These are phyloP conservation scores for Drosophila nigrodunni DNA, from an alignment of 1,140 invertebrate genomes.

Conservation along the genomic window DNA sequence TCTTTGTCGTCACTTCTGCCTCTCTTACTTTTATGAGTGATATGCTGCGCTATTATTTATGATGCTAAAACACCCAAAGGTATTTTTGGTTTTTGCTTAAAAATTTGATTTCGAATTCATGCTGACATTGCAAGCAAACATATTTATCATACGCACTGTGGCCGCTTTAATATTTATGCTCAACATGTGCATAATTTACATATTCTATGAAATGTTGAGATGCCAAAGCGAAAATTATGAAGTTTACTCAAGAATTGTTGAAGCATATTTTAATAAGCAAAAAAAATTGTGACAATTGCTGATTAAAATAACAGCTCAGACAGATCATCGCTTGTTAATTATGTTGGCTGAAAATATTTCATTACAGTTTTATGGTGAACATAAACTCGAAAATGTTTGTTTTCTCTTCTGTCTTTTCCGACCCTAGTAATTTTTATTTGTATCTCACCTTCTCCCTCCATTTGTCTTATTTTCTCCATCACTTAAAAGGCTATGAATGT, in stretches of 20 bases:
- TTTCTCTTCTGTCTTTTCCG: no score
- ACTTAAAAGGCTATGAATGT: not conserved
- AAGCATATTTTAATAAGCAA: no score
- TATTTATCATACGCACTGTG: conserved; percentile 53
- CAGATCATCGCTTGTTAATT: no score
- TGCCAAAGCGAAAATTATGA: conserved; percentile 29
- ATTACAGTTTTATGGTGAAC: no score
- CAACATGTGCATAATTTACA: conserved; percentile 61
- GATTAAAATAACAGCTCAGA: no score
- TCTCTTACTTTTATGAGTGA: conserved; percentile 18
- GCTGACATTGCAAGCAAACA: conserved; percentile 58
- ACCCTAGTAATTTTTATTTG: no score
- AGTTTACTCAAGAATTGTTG: no score
- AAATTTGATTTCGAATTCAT: conserved; percentile 79
- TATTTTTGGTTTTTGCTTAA: conserved; percentile 55
- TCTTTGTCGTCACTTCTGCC: not conserved
- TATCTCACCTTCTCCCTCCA: not conserved
- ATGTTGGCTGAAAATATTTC: no score
- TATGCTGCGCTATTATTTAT: conserved; percentile 60
- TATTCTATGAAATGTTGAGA: conserved; percentile 37
- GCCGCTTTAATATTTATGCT: conserved; percentile 24
- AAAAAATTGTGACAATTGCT: no score
- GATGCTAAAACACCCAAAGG: conserved; percentile 65
- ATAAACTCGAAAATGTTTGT: no score
- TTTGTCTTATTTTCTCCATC: not conserved